Percentiles rank a stretch among this genome's conserved stretches.
Evolutionary conservation across 2,113 vertebrate species (phyloP).

Genomic region (Scatophagus argus): DNA sequence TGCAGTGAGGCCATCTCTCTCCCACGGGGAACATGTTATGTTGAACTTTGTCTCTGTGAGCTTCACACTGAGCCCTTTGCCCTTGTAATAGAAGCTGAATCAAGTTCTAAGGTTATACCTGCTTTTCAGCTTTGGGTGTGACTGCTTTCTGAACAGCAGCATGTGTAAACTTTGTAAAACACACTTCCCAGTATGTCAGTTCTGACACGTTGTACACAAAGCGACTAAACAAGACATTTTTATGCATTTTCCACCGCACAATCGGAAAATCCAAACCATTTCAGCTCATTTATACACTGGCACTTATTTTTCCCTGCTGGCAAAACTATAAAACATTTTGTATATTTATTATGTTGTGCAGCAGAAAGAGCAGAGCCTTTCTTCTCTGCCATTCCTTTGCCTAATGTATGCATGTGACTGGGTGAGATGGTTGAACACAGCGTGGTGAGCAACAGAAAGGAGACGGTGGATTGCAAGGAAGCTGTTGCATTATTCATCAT

Average conservation of each 20-base stretch:
- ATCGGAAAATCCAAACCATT: conserved; percentile 13
- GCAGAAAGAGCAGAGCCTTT: conserved; percentile 53
- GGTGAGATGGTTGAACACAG: conserved; percentile 70
- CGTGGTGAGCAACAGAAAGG: conserved; percentile 88
- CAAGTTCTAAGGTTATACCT: conserved; percentile 20
- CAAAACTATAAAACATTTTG: conserved; percentile 65
- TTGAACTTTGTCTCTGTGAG: conserved; percentile 56
- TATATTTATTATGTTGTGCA: conserved; percentile 57
- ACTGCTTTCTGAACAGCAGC: conserved; percentile 18
- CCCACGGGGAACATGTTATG: conserved; percentile 61
- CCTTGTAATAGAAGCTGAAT: conserved; percentile 25
- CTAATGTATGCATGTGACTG: conserved; percentile 77
- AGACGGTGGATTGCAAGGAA: conserved; percentile 85
- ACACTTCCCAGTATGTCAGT: conserved; percentile 11
- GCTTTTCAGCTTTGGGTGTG: not conserved
- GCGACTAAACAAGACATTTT: conserved; percentile 28
- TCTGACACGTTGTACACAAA: conserved; percentile 39
- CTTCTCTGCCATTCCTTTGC: conserved; percentile 56
- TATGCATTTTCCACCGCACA: not conserved
- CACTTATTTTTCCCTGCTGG: conserved; percentile 37
- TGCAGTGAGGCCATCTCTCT: conserved; percentile 57
- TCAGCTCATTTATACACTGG: conserved; percentile 20
- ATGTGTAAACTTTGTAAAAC: conserved; percentile 28
- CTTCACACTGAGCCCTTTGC: conserved; percentile 56
- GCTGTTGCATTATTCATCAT: conserved; percentile 93